Conservation (phyloP, 2,113 vertebrate species). For the Brachyhypopomus gauderio region DNA sequence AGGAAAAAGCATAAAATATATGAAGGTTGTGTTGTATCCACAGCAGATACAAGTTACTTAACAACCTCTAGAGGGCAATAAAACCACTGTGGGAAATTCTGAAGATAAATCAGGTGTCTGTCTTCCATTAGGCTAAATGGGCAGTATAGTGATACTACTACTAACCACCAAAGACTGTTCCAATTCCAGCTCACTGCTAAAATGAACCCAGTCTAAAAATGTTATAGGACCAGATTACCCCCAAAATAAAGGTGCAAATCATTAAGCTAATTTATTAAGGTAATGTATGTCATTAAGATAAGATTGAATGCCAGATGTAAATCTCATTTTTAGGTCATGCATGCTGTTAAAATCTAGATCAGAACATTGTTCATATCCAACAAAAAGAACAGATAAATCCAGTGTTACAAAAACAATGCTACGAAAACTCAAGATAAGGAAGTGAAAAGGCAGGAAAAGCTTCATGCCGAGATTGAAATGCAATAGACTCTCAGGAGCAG, state of each 20-base stretch:
- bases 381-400: too few species aligned
- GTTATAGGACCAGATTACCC: not conserved
- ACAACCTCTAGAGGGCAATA: constrained; percentile 28
- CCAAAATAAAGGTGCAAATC: not conserved
- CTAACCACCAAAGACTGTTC: not conserved
- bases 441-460: too few species aligned
- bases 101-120: not conserved
- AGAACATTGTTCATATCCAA: too few species aligned
- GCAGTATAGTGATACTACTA: not conserved
- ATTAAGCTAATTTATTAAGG: not conserved
- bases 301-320: not conserved
- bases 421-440: too few species aligned
- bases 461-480: too few species aligned
- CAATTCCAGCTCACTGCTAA: not conserved
- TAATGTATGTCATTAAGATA: not conserved
- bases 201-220: not conserved
- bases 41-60: constrained; percentile 24
- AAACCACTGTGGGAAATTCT: constrained; percentile 17
- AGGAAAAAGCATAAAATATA: constrained; percentile 24
- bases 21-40: not conserved
- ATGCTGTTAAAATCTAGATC: too few species aligned
- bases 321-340: not conserved
- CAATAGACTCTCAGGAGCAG: too few species aligned
- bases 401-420: too few species aligned
- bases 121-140: constrained; percentile 10